Evolutionary conservation across 2,113 vertebrate species (phyloP), one percentile per base, ranked within the genome.

Genomic region (Peromyscus polionotus): DNA sequence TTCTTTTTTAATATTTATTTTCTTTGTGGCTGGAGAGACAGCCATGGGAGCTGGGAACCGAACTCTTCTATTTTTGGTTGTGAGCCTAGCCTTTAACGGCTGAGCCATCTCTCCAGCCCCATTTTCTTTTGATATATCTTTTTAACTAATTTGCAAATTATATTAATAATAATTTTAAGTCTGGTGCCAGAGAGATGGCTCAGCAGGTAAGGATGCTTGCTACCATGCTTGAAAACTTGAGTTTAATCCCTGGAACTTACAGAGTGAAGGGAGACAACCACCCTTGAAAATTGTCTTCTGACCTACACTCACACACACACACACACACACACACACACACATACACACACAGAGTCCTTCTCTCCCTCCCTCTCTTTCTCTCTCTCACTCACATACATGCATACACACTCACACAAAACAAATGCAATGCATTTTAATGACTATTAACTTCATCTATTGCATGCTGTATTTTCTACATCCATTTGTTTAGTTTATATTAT

Each of bases 121-220:
- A 28, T 95, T 91, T 94, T 76, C 42, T 91, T 81, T 65, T 63
- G 57, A n/a, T 75, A 80, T 85, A 26, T 48, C 54, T 76, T 9
- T 33, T 26, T 51, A 88, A 93, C 24, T 75, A 51, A 90, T 95
- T 95, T 95, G 42, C 59, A 95, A 97, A 91, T 96, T 84, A 90
- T 68, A 68, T 73, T 95, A 95, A 94, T 31, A 79, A 90, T 79
- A 90, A 88, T 86, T 45, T 33, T 45, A 48, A 67, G 8, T 45
- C 36, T 67, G 31, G 45, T 33, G 3, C 39, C 24, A 67, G 61
- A 65, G 61, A 67, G 84, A 48, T 86, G 28, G 28, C 65, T 70
- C 3, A 87, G 65, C 31, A 68, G 65, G 45, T n/a, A 87, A 70
- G 45, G 45, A 36, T n/a, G 45, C 61, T 31, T 68, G 33, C 28